These are phyloP conservation scores for Montipora efflorescens DNA, from an alignment of 64 coral and sea anemone genomes.

Conservation along the genomic window DNA sequence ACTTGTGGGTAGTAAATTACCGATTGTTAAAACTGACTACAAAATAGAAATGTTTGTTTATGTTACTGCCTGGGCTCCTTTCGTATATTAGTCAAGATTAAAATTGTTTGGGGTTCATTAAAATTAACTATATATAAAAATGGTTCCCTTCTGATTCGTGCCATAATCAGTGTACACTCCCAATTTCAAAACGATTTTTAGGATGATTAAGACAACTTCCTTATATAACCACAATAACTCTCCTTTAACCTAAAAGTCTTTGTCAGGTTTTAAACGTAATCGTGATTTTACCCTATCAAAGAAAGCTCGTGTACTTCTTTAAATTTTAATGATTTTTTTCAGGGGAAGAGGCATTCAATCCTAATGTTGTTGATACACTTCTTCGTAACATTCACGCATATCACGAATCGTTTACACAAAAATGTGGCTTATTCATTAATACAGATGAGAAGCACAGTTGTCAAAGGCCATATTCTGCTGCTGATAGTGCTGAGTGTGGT, in stretches of 20 bases:
- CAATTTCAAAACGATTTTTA: too few relatives aligned
- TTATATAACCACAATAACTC: too few relatives aligned
- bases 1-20: too few relatives aligned
- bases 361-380: not conserved
- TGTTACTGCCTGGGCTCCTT: not conserved
- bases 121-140: too few relatives aligned
- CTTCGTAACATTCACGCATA: not conserved
- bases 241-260: too few relatives aligned
- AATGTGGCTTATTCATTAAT: too few relatives aligned
- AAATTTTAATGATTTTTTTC: slow-evolving; percentile 11
- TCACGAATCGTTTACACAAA: not conserved
- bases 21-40: not conserved
- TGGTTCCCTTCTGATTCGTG: too few relatives aligned
- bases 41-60: not conserved
- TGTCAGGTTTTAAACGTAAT: not conserved
- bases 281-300: not conserved
- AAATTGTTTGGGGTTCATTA: not conserved
- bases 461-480: too few relatives aligned
- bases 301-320: not conserved
- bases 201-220: too few relatives aligned
- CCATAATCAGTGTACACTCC: too few relatives aligned
- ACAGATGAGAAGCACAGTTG: too few relatives aligned
- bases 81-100: not conserved
- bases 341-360: not conserved
- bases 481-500: not conserved